These are phyloP conservation scores for Agrotis puta DNA, from an alignment of 2,888 invertebrate species.

Conservation along the genomic window DNA sequence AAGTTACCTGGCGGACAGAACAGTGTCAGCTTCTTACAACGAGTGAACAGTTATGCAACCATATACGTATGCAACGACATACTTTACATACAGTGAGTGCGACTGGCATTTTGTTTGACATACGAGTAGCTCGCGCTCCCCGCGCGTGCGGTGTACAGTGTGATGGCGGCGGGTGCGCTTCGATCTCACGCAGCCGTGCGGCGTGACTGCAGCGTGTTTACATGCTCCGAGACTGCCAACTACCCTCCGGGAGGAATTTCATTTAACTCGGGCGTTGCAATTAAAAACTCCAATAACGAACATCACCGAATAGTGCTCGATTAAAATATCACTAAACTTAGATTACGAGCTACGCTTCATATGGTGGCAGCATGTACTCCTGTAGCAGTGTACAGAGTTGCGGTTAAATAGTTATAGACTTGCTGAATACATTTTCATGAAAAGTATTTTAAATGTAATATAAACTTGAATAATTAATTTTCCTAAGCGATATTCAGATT, in stretches of 20 bases:
- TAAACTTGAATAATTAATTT: too few relatives aligned
- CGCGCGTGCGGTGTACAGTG: too few relatives aligned
- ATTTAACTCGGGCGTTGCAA: slow-evolving; percentile 33
- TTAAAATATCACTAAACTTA: slow-evolving; percentile 29
- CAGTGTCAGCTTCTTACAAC: neutral
- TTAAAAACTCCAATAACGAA: slow-evolving; percentile 45
- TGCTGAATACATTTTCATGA: neutral
- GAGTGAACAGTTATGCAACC: neutral
- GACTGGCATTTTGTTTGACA: neutral
- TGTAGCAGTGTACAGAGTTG: neutral
- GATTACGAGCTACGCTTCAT: slow-evolving; percentile 15
- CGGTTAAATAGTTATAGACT: neutral
- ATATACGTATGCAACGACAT: too few relatives aligned
- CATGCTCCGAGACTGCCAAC: neutral
- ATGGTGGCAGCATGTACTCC: slow-evolving; percentile 8
- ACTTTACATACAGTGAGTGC: neutral
- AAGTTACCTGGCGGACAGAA: neutral
- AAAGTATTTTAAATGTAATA: neutral
- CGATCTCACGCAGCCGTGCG: neutral
- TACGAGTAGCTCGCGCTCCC: too few relatives aligned
- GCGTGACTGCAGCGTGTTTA: neutral
- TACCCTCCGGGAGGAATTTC: slow-evolving; percentile 9
- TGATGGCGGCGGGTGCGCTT: neutral
- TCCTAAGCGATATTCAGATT: slow-evolving; percentile 1
- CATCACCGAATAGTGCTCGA: slow-evolving; percentile 6